phyloP scores from a whole-genome alignment of 30 jellyfish, hydroid and myxozoan genomes.

The Catostylus mosaicus region DNA sequence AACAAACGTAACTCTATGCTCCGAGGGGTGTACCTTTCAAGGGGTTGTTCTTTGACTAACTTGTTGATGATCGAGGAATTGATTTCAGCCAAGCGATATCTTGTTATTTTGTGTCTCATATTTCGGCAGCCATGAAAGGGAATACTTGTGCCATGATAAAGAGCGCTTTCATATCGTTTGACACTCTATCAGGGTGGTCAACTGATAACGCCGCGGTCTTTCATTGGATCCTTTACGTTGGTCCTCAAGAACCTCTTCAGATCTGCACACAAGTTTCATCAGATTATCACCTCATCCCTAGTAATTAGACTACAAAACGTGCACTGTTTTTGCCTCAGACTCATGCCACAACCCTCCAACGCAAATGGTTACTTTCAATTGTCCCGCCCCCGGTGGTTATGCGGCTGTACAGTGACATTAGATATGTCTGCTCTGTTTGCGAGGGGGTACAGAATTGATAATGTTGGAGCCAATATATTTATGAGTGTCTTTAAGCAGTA shows the following conservation, averaged over 20 bases:
- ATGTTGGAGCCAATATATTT: too few species aligned
- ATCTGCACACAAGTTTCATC: background rate
- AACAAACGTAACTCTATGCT: background rate
- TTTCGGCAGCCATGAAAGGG: background rate
- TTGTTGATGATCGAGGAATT: background rate
- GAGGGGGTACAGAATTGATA: too few species aligned
- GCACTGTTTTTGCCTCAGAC: too few species aligned
- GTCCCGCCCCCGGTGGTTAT: too few species aligned
- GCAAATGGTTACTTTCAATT: too few species aligned
- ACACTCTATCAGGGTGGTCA: background rate
- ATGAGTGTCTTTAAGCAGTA: too few species aligned
- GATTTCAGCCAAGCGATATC: background rate
- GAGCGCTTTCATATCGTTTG: background rate
- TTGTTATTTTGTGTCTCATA: background rate
- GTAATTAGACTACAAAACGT: too few species aligned
- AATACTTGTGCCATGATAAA: background rate
- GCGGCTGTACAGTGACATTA: too few species aligned
- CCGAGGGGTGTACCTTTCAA: background rate
- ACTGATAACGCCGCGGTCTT: background rate
- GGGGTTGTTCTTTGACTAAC: background rate
- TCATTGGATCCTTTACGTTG: background rate
- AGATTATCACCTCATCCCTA: background rate
- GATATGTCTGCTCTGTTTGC: too few species aligned
- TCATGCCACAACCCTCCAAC: too few species aligned
- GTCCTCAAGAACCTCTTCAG: background rate